Conservation (phyloP, 2,888 invertebrate species). For the Lordiphosa andalusiaca region DNA sequence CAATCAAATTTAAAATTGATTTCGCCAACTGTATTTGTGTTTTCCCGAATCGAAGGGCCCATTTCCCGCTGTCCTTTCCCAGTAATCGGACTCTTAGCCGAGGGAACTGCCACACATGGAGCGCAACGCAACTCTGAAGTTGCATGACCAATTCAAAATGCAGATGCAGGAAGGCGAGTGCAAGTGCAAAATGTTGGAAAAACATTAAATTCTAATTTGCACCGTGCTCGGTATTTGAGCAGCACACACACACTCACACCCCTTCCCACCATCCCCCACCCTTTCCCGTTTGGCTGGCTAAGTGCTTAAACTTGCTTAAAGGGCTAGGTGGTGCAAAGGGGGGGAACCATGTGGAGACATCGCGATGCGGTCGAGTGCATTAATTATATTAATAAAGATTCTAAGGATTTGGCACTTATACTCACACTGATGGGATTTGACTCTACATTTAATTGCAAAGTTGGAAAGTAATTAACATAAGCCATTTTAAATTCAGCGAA, state of each 20-base stretch:
- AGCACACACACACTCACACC: conserved; percentile 5
- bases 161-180: conserved; percentile 4
- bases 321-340: conserved; percentile 7
- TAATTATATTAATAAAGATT: conserved; percentile 9
- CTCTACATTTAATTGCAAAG: not conserved
- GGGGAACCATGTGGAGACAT: not conserved
- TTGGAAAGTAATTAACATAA: not conserved
- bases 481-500: too few relatives aligned
- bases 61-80: not conserved
- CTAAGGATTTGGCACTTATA: not conserved
- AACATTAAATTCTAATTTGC: conserved; percentile 41
- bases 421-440: too few relatives aligned
- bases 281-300: conserved; percentile 32
- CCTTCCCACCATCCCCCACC: conserved; percentile 1
- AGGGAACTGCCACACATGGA: too few relatives aligned
- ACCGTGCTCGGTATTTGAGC: conserved; percentile 21
- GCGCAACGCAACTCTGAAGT: not conserved
- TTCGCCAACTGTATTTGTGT: not conserved
- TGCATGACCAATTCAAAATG: not conserved
- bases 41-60: not conserved
- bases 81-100: too few relatives aligned
- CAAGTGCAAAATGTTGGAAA: conserved; percentile 17
- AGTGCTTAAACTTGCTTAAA: conserved; percentile 10
- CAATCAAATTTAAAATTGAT: too few relatives aligned
- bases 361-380: conserved; percentile 4